Conservation (phyloP, 2,113 vertebrate genomes). For the Corythaeola cristata region DNA sequence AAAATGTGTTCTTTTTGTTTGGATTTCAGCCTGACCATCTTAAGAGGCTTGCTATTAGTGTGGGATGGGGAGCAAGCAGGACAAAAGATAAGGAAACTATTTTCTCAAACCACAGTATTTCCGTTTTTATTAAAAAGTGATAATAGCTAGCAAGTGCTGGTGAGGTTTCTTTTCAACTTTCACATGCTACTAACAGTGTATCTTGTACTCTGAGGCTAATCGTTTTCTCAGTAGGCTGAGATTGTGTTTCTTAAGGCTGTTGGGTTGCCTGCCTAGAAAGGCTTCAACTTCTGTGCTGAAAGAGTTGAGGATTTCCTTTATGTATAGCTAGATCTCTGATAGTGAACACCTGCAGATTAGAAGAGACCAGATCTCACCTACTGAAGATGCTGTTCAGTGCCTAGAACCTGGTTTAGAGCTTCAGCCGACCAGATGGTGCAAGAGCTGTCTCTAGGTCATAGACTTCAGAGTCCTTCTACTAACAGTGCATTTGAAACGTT, state of each 20-base stretch:
- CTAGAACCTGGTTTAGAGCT: background rate
- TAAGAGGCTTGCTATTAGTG: background rate
- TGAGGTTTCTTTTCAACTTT: background rate
- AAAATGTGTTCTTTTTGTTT: accelerated
- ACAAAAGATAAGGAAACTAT: background rate
- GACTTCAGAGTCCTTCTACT: background rate
- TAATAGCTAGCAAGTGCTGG: background rate
- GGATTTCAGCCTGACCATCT: background rate
- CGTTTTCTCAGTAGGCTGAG: background rate
- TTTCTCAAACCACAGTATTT: background rate
- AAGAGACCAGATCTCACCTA: background rate
- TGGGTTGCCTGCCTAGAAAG: background rate
- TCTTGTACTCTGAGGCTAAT: background rate
- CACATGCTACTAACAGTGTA: background rate
- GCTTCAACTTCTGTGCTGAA: background rate
- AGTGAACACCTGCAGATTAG: background rate
- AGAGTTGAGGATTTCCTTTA: background rate
- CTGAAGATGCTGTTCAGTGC: background rate
- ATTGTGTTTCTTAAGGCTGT: background rate
- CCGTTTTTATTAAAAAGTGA: background rate
- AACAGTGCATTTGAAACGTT: background rate
- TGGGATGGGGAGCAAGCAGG: background rate
- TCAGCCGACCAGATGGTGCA: background rate
- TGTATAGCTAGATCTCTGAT: background rate
- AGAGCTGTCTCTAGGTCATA: background rate